These are phyloP conservation scores for Bellardia pandia DNA, from an alignment of 2,888 invertebrate species.

Conservation along the genomic window DNA sequence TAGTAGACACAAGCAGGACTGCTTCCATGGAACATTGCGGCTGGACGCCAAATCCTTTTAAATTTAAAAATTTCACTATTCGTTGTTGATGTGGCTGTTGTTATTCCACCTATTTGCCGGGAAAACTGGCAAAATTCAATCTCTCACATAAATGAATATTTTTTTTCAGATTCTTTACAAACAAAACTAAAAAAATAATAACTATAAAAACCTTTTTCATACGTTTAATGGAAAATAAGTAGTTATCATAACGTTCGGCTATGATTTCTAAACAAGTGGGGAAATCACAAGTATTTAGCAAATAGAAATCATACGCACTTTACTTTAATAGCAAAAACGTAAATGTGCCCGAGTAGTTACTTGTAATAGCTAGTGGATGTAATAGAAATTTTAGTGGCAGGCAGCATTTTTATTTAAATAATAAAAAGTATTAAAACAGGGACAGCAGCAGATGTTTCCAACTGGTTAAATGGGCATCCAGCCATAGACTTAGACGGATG, in stretches of 20 bases:
- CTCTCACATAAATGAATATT: conserved; percentile 10
- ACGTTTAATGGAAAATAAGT: conserved; percentile 56
- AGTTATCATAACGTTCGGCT: conserved; percentile 34
- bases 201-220: conserved; percentile 11
- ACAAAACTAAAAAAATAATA: conserved; percentile 1
- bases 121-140: conserved; percentile 31
- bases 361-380: background rate
- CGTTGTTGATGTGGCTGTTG: background rate
- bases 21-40: conserved; percentile 43
- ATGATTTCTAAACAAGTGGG: conserved; percentile 60
- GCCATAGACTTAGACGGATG: background rate
- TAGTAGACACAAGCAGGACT: background rate
- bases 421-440: conserved; percentile 34
- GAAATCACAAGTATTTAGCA: conserved; percentile 58
- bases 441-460: conserved; percentile 27
- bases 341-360: background rate
- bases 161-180: conserved; percentile 2
- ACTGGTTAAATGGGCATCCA: conserved; percentile 8
- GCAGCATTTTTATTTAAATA: conserved; percentile 36
- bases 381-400: background rate
- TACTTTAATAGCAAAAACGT: conserved; percentile 33
- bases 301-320: conserved; percentile 62
- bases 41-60: conserved; percentile 48
- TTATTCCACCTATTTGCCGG: conserved; percentile 28
- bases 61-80: background rate